Evolutionary conservation across 2,888 invertebrate species (phyloP).

Genomic region (Lysandra bellargus): DNA sequence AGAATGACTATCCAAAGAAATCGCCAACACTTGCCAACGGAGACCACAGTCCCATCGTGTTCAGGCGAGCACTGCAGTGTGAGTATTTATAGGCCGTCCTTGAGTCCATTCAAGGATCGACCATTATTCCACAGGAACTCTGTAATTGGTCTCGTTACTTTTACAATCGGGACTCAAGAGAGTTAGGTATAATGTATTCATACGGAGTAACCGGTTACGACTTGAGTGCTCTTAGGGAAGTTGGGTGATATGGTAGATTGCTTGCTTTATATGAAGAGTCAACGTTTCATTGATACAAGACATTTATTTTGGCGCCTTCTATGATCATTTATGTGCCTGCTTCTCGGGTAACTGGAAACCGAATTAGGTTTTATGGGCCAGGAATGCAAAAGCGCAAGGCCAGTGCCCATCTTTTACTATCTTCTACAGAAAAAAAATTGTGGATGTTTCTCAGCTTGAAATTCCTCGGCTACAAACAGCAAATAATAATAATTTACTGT

Average conservation of each 20-base stretch:
- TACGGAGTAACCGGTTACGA: background rate
- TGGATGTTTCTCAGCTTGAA: too few species aligned
- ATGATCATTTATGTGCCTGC: too few species aligned
- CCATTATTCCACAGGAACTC: constrained; percentile 14
- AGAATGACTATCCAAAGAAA: constrained; percentile 38
- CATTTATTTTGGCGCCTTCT: too few species aligned
- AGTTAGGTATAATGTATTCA: background rate
- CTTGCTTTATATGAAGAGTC: background rate
- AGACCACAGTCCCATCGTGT: constrained; percentile 66
- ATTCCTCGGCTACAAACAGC: too few species aligned
- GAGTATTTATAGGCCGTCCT: constrained; percentile 44
- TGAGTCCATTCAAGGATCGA: constrained; percentile 13
- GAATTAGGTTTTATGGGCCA: too few species aligned
- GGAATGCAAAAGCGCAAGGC: too few species aligned
- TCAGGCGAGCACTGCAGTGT: constrained; percentile 69
- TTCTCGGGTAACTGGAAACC: too few species aligned
- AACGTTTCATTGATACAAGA: too few species aligned
- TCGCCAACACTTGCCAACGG: constrained; percentile 56
- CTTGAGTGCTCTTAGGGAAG: background rate
- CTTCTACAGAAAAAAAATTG: too few species aligned
- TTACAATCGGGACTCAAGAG: constrained; percentile 25
- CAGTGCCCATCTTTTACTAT: too few species aligned
- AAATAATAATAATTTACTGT: background rate
- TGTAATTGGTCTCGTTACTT: constrained; percentile 15
- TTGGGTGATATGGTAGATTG: background rate